These are phyloP conservation scores for Apamea sordens DNA, from an alignment of 2,888 invertebrate genomes.

Conservation along the genomic window DNA sequence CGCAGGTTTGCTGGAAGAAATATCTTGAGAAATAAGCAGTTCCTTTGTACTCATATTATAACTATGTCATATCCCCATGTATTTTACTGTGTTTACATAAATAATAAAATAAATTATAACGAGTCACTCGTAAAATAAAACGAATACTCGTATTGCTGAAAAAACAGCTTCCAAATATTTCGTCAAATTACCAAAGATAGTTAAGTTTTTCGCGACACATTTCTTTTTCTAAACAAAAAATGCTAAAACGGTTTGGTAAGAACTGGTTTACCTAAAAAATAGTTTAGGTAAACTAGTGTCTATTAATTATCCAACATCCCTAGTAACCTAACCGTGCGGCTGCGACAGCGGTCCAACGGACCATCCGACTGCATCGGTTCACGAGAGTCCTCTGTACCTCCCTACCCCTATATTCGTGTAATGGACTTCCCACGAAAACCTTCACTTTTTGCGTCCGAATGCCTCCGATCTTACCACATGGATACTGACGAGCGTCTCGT, in stretches of 20 bases:
- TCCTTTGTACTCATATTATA: too few relatives aligned
- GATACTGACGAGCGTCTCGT: slow-evolving; percentile 38
- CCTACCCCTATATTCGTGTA: slow-evolving; percentile 72
- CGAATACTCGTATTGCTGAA: background rate
- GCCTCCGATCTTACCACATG: slow-evolving; percentile 67
- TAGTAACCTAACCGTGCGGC: slow-evolving; percentile 26
- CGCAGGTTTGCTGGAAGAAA: too few relatives aligned
- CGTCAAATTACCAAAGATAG: background rate
- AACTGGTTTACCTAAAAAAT: background rate
- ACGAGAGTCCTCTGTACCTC: slow-evolving; percentile 28
- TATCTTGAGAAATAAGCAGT: too few relatives aligned
- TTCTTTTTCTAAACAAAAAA: background rate
- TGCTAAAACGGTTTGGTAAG: background rate
- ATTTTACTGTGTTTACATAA: background rate
- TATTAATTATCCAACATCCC: slow-evolving; percentile 8
- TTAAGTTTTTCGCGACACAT: background rate
- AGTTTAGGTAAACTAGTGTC: background rate
- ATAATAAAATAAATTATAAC: background rate
- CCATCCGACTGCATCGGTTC: slow-evolving; percentile 30
- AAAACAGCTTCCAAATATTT: background rate
- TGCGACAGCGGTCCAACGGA: slow-evolving; percentile 39
- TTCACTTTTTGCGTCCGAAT: slow-evolving; percentile 74
- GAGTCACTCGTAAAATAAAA: background rate
- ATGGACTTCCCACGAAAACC: slow-evolving; percentile 81
- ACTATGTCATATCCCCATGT: too few relatives aligned